These are phyloP conservation scores for Plebejus melissa DNA, from an alignment of 2,888 invertebrate genomes.

Conservation along the genomic window DNA sequence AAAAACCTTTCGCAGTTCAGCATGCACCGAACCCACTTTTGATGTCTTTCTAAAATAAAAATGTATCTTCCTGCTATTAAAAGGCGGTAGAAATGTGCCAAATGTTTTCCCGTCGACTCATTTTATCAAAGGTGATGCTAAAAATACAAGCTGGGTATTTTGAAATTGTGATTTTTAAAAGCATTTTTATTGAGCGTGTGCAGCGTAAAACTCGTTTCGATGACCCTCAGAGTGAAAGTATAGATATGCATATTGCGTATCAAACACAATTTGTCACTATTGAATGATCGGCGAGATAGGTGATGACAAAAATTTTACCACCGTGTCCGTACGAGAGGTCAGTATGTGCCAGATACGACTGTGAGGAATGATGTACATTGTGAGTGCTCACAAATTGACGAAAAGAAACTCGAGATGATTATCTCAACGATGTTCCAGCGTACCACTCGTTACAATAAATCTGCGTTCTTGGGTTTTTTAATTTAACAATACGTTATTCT, in stretches of 20 bases:
- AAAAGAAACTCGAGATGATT: not conserved
- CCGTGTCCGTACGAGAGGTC: not conserved
- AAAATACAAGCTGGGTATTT: not conserved
- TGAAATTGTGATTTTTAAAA: not conserved
- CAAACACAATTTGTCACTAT: constrained; percentile 18
- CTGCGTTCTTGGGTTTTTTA: not conserved
- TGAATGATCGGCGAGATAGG: constrained; percentile 13
- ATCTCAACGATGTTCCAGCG: not conserved
- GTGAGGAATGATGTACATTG: constrained; percentile 17
- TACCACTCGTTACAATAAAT: not conserved
- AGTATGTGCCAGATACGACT: not conserved
- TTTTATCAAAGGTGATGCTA: not conserved
- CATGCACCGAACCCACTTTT: not conserved
- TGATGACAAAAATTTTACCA: not conserved
- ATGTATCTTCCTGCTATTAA: not conserved
- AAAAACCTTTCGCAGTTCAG: not conserved
- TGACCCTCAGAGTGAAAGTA: constrained; percentile 8
- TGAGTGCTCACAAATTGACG: constrained; percentile 1
- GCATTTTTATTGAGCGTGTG: not conserved
- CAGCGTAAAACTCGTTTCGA: not conserved
- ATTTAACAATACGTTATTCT: not conserved
- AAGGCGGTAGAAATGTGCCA: not conserved
- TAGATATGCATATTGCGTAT: constrained; percentile 11
- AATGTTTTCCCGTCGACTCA: constrained; percentile 1
- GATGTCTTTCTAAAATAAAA: not conserved